phyloP scores from a whole-genome alignment of 2,888 invertebrate species.

The Nymphalis urticae region DNA sequence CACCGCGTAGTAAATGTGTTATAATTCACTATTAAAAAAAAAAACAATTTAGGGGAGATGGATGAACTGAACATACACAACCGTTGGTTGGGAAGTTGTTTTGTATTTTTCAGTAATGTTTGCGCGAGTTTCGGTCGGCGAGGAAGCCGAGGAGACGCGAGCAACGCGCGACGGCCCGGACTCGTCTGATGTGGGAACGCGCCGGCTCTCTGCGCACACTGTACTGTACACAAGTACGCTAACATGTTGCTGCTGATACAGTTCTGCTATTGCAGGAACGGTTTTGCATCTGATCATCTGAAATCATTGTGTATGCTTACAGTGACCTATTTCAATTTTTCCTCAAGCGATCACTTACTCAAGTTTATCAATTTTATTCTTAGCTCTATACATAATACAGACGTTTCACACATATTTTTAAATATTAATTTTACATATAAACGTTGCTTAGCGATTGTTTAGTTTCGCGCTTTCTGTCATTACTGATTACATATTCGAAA shows the following conservation, averaged over 20 bases:
- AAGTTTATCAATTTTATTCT: background rate
- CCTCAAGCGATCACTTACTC: background rate
- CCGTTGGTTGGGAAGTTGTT: conserved; percentile 12
- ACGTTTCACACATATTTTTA: too few relatives aligned
- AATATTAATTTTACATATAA: too few relatives aligned
- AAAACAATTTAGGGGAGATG: background rate
- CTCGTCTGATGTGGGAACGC: conserved; percentile 58
- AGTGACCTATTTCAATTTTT: conserved; percentile 19
- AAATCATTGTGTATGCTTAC: conserved; percentile 28
- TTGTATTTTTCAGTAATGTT: conserved; percentile 39
- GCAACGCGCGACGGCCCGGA: conserved; percentile 58
- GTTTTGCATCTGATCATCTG: conserved; percentile 24
- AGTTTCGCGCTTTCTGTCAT: too few relatives aligned
- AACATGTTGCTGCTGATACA: conserved; percentile 38
- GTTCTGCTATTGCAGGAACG: conserved; percentile 43
- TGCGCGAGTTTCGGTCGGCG: conserved; percentile 42
- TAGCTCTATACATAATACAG: too few relatives aligned
- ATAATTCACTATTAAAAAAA: conserved; percentile 3
- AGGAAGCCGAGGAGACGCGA: conserved; percentile 52
- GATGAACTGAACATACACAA: conserved; percentile 13
- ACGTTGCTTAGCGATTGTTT: too few relatives aligned
- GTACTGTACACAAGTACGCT: conserved; percentile 13
- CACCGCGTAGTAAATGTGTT: conserved; percentile 13
- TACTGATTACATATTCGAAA: too few relatives aligned
- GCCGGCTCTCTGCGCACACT: conserved; percentile 69